Evolutionary conservation across 2,113 vertebrate species (phyloP).

Genomic region (Morone chrysops): DNA sequence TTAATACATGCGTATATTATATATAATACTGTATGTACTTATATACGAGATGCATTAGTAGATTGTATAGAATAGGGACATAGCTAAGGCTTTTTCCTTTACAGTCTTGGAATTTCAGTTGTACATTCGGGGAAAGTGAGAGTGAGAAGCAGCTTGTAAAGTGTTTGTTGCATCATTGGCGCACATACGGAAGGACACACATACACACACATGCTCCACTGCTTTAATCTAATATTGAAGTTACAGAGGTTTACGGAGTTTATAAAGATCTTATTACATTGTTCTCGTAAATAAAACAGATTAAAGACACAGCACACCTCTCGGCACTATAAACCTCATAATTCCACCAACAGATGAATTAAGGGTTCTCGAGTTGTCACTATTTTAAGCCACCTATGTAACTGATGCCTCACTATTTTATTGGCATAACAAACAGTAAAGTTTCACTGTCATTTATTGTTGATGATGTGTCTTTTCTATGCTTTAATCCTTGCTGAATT

Average conservation of each 20-base stretch:
- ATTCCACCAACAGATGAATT: neutral
- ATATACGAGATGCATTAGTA: neutral
- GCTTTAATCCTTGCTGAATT: constrained; percentile 64
- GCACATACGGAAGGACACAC: neutral
- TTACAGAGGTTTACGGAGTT: neutral
- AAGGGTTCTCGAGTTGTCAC: neutral
- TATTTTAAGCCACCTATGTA: constrained; percentile 15
- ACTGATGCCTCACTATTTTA: constrained; percentile 22
- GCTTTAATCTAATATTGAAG: constrained; percentile 7
- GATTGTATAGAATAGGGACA: neutral
- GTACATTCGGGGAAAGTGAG: constrained; percentile 9
- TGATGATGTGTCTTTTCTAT: constrained; percentile 26
- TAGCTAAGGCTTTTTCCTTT: neutral
- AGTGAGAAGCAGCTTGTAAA: constrained; percentile 32
- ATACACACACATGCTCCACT: neutral
- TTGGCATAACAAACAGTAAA: constrained; percentile 24
- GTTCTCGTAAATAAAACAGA: constrained; percentile 1
- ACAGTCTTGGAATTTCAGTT: neutral
- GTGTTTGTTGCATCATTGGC: constrained; percentile 28
- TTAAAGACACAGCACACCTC: neutral
- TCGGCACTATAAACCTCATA: neutral
- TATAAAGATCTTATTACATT: neutral
- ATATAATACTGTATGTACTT: no score
- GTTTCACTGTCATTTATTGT: constrained; percentile 20
- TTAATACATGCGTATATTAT: no score